These are phyloP conservation scores for Hyposoter dolosus DNA, from an alignment of 2,888 invertebrate genomes.

Conservation along the genomic window DNA sequence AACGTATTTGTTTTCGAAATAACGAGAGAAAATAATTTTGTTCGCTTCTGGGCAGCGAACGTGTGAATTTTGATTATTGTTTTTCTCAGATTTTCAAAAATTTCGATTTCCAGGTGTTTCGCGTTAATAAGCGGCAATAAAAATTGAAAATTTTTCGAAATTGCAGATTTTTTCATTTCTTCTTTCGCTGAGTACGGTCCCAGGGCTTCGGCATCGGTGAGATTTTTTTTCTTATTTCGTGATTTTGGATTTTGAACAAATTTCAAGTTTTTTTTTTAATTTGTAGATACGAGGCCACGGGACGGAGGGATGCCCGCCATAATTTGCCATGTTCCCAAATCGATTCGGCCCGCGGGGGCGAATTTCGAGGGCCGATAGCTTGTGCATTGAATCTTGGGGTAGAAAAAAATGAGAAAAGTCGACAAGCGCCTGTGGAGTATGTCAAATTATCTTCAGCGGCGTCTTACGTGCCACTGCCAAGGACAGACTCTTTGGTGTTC, in stretches of 20 bases:
- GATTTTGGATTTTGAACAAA: neutral
- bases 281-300: conserved; percentile 35
- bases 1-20: neutral
- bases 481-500: conserved; percentile 74
- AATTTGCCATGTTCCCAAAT: conserved; percentile 74
- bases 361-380: conserved; percentile 69
- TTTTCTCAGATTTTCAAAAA: neutral
- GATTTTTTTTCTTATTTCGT: neutral
- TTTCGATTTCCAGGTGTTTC: neutral
- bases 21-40: neutral
- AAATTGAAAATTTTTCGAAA: neutral
- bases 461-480: conserved; percentile 74
- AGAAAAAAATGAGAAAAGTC: conserved; percentile 7
- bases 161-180: conserved; percentile 52
- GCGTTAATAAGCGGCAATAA: neutral
- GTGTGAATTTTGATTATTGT: neutral
- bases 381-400: conserved; percentile 70
- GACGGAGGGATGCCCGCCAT: conserved; percentile 22
- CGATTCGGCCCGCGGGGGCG: conserved; percentile 48
- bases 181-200: conserved; percentile 30
- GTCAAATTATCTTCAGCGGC: conserved; percentile 74
- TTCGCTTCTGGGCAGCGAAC: neutral
- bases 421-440: conserved; percentile 66
- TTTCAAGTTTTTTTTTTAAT: neutral
- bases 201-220: conserved; percentile 50